Conservation (phyloP, 2,113 vertebrate species). For the Calonectris borealis region DNA sequence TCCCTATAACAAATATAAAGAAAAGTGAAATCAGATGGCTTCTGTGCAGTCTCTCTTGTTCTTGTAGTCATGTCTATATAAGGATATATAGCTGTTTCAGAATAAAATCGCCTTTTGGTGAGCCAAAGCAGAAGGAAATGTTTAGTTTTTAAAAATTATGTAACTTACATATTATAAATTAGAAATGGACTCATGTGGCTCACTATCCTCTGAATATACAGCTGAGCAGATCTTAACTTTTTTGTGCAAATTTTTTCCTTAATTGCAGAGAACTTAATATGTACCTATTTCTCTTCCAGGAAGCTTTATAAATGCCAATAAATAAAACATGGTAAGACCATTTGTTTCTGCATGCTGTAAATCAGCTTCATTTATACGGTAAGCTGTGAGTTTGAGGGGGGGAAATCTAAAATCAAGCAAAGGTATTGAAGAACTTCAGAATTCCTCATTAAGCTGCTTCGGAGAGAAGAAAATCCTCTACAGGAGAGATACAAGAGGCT, state of each 20-base stretch:
- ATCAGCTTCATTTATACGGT: neutral
- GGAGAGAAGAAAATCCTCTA: neutral
- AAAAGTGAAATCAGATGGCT: neutral
- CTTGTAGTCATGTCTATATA: neutral
- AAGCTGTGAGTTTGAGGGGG: neutral
- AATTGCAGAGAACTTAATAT: neutral
- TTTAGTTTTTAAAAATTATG: neutral
- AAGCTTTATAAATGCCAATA: conserved; percentile 2
- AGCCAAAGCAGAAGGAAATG: neutral
- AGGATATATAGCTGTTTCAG: neutral
- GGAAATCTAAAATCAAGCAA: neutral
- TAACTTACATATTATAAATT: neutral
- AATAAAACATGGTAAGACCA: neutral
- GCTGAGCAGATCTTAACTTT: neutral
- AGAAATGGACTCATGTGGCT: neutral
- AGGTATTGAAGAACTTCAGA: neutral
- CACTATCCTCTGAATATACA: neutral
- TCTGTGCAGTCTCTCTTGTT: neutral
- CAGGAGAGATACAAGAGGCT: neutral
- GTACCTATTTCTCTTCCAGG: neutral
- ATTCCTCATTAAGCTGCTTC: neutral
- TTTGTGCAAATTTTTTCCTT: neutral
- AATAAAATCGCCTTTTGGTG: neutral
- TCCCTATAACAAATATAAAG: neutral
- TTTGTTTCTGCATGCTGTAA: neutral